Conservation (phyloP, 2,113 vertebrate genomes). For the Origma solitaria region DNA sequence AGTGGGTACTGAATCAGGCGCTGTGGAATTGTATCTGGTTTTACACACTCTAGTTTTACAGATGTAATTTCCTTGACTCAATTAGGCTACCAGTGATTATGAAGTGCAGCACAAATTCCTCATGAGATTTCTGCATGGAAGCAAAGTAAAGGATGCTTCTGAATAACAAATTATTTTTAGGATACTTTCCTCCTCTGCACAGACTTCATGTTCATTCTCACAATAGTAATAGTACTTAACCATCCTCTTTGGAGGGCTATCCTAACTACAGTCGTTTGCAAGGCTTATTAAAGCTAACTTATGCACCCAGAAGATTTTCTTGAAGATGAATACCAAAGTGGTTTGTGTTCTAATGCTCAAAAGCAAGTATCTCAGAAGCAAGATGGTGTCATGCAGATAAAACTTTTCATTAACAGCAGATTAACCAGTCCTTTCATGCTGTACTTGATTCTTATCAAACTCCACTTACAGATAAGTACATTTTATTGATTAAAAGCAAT, state of each 20-base stretch:
- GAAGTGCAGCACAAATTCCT: constrained; percentile 39
- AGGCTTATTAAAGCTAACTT: not conserved
- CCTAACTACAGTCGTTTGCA: not conserved
- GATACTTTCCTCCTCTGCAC: not conserved
- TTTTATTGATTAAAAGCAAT: constrained; percentile 56
- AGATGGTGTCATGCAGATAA: constrained; percentile 43
- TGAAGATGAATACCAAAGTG: not conserved
- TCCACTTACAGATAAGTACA: constrained; percentile 40
- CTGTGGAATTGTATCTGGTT: constrained; percentile 25
- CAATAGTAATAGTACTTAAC: not conserved
- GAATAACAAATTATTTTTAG: constrained; percentile 45
- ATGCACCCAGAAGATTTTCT: not conserved
- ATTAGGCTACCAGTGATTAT: constrained; percentile 39
- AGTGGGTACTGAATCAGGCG: not conserved
- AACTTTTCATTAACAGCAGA: constrained; percentile 48
- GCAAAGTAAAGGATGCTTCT: not conserved
- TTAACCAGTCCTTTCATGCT: not conserved
- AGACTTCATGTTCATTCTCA: not conserved
- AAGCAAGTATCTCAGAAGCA: constrained; percentile 5
- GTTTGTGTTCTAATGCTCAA: constrained; percentile 20
- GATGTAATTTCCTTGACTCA: constrained; percentile 44
- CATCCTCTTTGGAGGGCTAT: not conserved
- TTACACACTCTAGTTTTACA: constrained; percentile 16
- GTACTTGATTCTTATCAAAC: constrained; percentile 46
- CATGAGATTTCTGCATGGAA: constrained; percentile 23